Evolutionary conservation across 2,888 invertebrate species (phyloP), one percentile per base, ranked within the genome.

Genomic region (Listrodromus nycthemerus): DNA sequence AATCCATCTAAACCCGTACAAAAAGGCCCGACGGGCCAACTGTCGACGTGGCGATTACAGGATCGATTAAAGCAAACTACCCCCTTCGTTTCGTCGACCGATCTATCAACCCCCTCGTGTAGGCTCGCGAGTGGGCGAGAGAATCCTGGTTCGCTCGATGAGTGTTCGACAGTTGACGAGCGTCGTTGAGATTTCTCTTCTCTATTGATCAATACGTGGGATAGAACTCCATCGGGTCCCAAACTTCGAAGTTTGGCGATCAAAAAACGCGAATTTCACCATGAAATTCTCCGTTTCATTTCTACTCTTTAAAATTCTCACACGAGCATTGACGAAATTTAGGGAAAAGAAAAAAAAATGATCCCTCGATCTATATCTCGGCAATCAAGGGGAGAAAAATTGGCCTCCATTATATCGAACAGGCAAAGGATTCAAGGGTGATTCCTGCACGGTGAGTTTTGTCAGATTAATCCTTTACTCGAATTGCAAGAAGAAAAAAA

Each of bases 61-160:
- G 91, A 93, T 92, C 93, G 93, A 93, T 93, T 93, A 93, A 93
- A 93, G 91, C 92, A 91, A 92, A 91, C 93, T 92, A 92, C 93
- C 93, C 87, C 93, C 93, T 93, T 93, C 93, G 92, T 92, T 92
- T 92, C 91, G 92, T 90, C 89, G 89, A 88, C 88, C 92, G 91
- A 93, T 93, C 93, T 93, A 93, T 93, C 93, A 93, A 92, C 89
- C 89, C 90, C 90, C 90, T 87, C 86, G 85, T 84, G 86, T 86
- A 87, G 86, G 87, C 86, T 80, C 84, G 81, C 84, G 80, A 67
- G 74, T 85, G 89, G 71, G 84, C 76, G 41, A 45, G 66, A 69
- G 66, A 70, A 41, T 61, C 30, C 55, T 52, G 27, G 16, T 55
- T 10, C 55, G 74, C 41, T 41, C 55, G 33, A 24, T 48, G 58